These are phyloP conservation scores for Scaptomyza parva DNA, from an alignment of 2,888 invertebrate species.

Conservation along the genomic window DNA sequence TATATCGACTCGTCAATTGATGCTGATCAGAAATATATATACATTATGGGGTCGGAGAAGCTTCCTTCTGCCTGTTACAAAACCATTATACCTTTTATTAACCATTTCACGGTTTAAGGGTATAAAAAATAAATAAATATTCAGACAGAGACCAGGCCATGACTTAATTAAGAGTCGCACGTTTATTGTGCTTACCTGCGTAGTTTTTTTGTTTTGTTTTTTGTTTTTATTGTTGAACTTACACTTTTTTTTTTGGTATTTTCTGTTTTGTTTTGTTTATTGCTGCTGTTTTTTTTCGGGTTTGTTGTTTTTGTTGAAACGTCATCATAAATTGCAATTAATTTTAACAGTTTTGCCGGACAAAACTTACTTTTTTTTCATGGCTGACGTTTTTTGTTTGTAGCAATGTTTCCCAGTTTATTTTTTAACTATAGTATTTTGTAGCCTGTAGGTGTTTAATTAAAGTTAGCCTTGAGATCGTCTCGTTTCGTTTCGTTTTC, in stretches of 20 bases:
- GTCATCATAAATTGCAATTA: conserved; percentile 82
- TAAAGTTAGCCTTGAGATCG: conserved; percentile 70
- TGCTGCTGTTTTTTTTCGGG: conserved; percentile 25
- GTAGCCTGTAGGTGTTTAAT: conserved; percentile 79
- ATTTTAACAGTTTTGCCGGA: conserved; percentile 70
- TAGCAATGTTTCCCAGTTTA: conserved; percentile 13
- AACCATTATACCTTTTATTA: too few species aligned
- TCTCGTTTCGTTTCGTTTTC: conserved; percentile 25
- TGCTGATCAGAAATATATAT: too few species aligned
- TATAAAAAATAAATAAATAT: background rate
- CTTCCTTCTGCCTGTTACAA: too few species aligned
- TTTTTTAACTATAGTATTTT: conserved; percentile 15
- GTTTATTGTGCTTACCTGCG: conserved; percentile 80
- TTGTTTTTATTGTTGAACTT: conserved; percentile 67
- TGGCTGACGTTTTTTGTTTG: conserved; percentile 1
- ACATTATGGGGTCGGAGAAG: too few species aligned
- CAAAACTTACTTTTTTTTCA: conserved; percentile 51
- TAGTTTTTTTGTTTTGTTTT: conserved; percentile 56
- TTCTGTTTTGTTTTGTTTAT: conserved; percentile 22
- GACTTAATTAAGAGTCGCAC: conserved; percentile 79
- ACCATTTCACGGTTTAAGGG: too few species aligned
- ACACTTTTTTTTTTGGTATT: conserved; percentile 49
- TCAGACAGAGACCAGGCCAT: conserved; percentile 62
- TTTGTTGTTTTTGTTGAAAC: conserved; percentile 72
- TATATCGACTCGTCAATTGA: too few species aligned